Evolutionary conservation across 2,797 vertebrate species (phyloP).

Genomic region (Centropyge bicolor): DNA sequence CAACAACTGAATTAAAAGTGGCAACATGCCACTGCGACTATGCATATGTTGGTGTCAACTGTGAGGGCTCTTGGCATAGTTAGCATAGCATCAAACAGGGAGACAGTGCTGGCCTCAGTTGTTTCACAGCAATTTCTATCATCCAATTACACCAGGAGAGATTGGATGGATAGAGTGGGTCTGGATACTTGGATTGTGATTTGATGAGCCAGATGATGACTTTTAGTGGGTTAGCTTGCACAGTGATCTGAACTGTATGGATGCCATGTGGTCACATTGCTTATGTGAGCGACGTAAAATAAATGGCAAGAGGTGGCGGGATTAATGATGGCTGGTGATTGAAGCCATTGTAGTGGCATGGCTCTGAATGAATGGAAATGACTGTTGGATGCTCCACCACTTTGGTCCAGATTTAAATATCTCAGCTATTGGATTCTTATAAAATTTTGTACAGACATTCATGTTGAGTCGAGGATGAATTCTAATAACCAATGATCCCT

Average conservation of each 20-base stretch:
- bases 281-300: slow-evolving; percentile 38
- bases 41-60: slow-evolving; percentile 47
- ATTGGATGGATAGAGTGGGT: slow-evolving; percentile 44
- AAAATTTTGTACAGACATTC: background rate
- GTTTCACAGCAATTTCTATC: slow-evolving; percentile 47
- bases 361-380: background rate
- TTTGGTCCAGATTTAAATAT: background rate
- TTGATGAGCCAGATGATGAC: slow-evolving; percentile 68
- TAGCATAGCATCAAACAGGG: slow-evolving; percentile 52
- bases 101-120: slow-evolving; percentile 51
- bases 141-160: slow-evolving; percentile 52
- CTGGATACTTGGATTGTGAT: slow-evolving; percentile 55
- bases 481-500: background rate
- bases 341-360: background rate
- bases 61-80: slow-evolving; percentile 48
- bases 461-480: background rate
- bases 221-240: slow-evolving; percentile 50
- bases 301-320: slow-evolving; percentile 1
- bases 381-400: background rate
- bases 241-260: slow-evolving; percentile 46
- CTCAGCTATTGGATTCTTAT: background rate
- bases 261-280: slow-evolving; percentile 31
- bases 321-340: too few species aligned
- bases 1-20: slow-evolving; percentile 57
- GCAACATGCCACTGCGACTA: slow-evolving; percentile 53